phyloP scores from a whole-genome alignment of 1,140 invertebrate species.

The Cyclina sinensis region DNA sequence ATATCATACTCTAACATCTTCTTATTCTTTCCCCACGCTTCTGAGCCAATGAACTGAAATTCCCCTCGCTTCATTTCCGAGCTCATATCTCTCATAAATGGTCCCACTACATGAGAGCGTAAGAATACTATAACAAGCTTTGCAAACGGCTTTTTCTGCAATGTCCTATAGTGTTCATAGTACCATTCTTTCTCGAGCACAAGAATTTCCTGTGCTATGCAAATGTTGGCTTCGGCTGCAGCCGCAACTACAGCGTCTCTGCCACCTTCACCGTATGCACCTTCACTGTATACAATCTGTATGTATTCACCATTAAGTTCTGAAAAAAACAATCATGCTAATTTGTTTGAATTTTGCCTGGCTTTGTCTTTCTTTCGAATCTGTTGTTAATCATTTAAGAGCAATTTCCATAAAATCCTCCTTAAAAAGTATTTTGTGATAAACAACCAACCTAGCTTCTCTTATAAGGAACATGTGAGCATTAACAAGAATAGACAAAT shows the following conservation, averaged over 20 bases:
- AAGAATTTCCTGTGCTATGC: conserved; percentile 61
- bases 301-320: conserved; percentile 50
- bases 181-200: conserved; percentile 36
- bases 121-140: conserved; percentile 70
- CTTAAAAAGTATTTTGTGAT: too few species aligned
- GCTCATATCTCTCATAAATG: conserved; percentile 20
- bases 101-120: conserved; percentile 51
- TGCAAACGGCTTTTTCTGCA: conserved; percentile 43
- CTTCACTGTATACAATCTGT: conserved; percentile 68
- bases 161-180: conserved; percentile 19
- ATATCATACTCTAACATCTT: conserved; percentile 46
- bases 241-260: conserved; percentile 32
- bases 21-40: conserved; percentile 66
- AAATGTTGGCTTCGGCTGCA: conserved; percentile 39
- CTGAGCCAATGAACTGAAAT: conserved; percentile 71
- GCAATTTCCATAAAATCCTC: too few species aligned
- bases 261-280: conserved; percentile 69
- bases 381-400: too few species aligned
- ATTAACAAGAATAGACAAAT: too few species aligned
- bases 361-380: too few species aligned
- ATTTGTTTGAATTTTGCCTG: too few species aligned
- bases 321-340: conserved; percentile 36
- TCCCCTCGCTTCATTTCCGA: conserved; percentile 47
- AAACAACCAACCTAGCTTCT: too few species aligned
- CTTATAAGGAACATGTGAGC: too few species aligned